Conservation (phyloP, 2,113 vertebrate species). For the Sapajus apella region DNA sequence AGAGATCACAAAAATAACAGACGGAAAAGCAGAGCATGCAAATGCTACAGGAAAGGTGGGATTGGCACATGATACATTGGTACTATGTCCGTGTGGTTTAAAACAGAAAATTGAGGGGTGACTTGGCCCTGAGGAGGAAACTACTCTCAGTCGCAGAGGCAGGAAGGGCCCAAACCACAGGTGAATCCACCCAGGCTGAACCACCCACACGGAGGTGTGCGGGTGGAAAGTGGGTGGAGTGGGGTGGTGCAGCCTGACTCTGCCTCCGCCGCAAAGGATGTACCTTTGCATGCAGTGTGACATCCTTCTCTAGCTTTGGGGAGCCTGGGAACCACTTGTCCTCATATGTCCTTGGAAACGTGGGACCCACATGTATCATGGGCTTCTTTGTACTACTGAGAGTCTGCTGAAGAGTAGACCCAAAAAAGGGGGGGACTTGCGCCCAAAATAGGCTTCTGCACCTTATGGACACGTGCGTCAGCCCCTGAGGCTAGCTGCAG, state of each 20-base stretch:
- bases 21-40: neutral
- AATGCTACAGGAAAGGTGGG: neutral
- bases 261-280: too few relatives aligned
- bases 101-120: conserved; percentile 22
- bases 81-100: neutral
- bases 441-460: neutral
- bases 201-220: neutral
- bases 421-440: neutral
- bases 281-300: fast-evolving
- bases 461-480: too few relatives aligned
- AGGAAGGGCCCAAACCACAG: conserved; percentile 49
- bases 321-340: neutral
- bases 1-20: neutral
- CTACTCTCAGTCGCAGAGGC: neutral
- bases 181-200: neutral
- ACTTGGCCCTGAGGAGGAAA: neutral
- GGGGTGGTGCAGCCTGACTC: neutral
- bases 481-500: neutral
- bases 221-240: neutral
- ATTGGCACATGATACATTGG: neutral
- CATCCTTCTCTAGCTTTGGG: neutral
- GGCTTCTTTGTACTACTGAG: neutral
- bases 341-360: neutral
- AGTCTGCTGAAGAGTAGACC: neutral
- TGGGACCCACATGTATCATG: neutral